These are phyloP conservation scores for Fundulus diaphanus DNA, from an alignment of 2,797 vertebrate species.

Conservation along the genomic window DNA sequence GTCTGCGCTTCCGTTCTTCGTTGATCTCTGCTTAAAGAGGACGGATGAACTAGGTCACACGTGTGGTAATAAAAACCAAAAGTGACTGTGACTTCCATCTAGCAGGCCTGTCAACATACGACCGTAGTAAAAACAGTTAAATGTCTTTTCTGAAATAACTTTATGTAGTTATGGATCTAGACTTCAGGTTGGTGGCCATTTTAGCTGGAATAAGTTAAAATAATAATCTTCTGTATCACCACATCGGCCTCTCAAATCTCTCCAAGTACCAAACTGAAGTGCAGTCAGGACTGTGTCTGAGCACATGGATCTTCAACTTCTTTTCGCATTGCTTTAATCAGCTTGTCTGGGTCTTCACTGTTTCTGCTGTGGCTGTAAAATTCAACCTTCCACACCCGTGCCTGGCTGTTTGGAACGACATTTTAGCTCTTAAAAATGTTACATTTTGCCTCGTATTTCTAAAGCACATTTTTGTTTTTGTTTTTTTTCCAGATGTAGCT, in stretches of 20 bases:
- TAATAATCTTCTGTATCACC: background rate
- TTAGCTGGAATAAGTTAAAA: background rate
- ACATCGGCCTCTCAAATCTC: background rate
- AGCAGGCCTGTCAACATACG: background rate
- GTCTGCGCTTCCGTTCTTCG: constrained; percentile 29
- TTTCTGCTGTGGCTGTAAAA: background rate
- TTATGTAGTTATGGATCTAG: background rate
- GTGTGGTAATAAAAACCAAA: constrained; percentile 16
- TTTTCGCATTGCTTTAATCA: background rate
- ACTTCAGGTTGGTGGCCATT: background rate
- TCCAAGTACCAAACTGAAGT: background rate
- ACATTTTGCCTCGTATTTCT: background rate
- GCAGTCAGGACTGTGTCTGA: background rate
- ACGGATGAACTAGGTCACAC: background rate
- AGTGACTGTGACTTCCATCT: constrained; percentile 8
- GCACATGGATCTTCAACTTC: background rate
- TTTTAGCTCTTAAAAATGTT: background rate
- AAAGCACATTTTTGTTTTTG: background rate
- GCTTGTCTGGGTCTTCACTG: background rate
- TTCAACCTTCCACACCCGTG: background rate
- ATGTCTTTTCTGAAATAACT: background rate
- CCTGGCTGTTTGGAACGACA: background rate
- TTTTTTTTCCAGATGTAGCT: background rate
- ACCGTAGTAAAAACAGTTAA: background rate
- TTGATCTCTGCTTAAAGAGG: constrained; percentile 22